Conservation (phyloP, 2,797 vertebrate species). For the Neostethus bicornis region DNA sequence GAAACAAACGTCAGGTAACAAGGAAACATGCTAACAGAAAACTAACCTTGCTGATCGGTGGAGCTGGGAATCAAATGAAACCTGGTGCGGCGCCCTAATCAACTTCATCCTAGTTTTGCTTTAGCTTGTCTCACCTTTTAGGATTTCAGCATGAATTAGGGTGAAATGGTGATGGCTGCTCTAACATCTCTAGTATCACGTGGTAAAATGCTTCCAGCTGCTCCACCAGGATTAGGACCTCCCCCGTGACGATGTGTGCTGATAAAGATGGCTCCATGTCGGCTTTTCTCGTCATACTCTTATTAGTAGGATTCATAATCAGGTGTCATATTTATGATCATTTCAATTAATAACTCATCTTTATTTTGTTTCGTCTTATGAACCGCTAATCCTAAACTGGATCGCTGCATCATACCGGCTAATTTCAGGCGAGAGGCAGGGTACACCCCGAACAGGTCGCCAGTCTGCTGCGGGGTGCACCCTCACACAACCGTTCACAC, state of each 20-base stretch:
- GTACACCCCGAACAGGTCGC: too few relatives aligned
- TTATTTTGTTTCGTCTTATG: too few relatives aligned
- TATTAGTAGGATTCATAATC: not conserved
- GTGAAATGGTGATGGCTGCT: constrained; percentile 81
- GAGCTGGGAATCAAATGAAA: not conserved
- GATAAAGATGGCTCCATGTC: constrained; percentile 26
- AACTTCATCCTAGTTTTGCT: constrained; percentile 65
- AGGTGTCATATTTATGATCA: not conserved
- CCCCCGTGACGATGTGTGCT: constrained; percentile 48
- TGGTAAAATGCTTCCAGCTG: constrained; percentile 84
- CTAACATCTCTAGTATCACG: constrained; percentile 80
- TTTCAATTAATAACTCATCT: not conserved
- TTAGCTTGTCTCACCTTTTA: constrained; percentile 47
- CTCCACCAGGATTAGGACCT: constrained; percentile 72
- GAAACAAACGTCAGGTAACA: constrained; percentile 36
- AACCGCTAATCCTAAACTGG: too few relatives aligned
- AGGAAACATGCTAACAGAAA: constrained; percentile 3
- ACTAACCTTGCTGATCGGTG: constrained; percentile 62
- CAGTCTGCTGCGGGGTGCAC: too few relatives aligned
- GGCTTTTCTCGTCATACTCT: not conserved
- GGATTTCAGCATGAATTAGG: constrained; percentile 69
- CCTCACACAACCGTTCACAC: too few relatives aligned
- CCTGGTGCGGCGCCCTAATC: constrained; percentile 19
- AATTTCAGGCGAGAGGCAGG: too few relatives aligned
- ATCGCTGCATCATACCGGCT: too few relatives aligned